Conservation (phyloP, 1,140 invertebrate genomes). For the Hyphantria cunea region DNA sequence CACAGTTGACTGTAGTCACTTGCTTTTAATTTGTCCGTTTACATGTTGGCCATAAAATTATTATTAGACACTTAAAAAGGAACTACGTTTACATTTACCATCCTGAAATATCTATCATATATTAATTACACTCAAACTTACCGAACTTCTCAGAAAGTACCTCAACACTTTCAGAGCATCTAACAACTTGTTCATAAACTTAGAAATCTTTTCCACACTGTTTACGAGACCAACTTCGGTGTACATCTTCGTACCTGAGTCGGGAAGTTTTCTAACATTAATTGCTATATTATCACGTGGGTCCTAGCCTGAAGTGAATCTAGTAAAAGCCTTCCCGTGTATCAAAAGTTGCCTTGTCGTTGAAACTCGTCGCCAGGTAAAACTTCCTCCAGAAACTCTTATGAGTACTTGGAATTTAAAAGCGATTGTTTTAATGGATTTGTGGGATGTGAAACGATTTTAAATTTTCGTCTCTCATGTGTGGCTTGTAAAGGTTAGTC, state of each 20-base stretch:
- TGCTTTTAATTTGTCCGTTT: too few species aligned
- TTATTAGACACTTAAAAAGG: too few species aligned
- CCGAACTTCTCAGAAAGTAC: constrained; percentile 7
- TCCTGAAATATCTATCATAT: background rate
- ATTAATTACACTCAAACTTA: constrained; percentile 3
- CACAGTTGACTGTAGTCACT: too few species aligned
- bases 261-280: constrained; percentile 15
- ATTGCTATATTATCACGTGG: constrained; percentile 22
- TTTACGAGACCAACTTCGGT: constrained; percentile 11
- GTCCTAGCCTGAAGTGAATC: background rate
- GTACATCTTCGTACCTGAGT: constrained; percentile 12
- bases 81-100: background rate
- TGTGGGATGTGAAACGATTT: background rate
- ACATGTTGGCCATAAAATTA: too few species aligned
- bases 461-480: too few species aligned
- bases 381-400: constrained; percentile 9
- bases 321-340: constrained; percentile 30
- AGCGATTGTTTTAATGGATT: constrained; percentile 15
- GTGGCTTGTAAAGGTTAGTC: too few species aligned
- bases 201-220: constrained; percentile 22
- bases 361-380: constrained; percentile 29
- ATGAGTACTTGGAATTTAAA: constrained; percentile 28
- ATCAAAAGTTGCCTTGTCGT: constrained; percentile 26
- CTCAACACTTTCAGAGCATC: too few species aligned
- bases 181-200: too few species aligned